A percentile compares a stretch with the other conserved stretches of the same genome.
Conservation (phyloP, 2,888 invertebrate species). For the Cheilosia urbana region DNA sequence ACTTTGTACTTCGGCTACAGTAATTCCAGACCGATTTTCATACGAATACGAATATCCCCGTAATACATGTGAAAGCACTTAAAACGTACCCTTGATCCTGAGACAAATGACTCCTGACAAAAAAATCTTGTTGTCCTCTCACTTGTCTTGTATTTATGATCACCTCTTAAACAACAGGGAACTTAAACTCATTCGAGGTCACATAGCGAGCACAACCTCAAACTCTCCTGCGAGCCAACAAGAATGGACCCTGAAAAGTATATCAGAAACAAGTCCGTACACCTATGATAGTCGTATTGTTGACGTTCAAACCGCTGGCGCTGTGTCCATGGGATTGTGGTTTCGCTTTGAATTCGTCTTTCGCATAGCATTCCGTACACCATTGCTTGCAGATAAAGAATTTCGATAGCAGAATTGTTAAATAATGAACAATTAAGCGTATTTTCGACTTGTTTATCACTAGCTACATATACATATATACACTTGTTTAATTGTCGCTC, state of each 20-base stretch:
- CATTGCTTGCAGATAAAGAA: conserved; percentile 48
- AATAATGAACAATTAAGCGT: conserved; percentile 8
- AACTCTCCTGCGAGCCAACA: conserved; percentile 57
- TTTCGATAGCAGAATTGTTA: conserved; percentile 45
- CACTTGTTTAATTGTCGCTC: conserved; percentile 6
- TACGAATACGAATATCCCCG: neutral
- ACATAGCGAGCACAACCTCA: conserved; percentile 46
- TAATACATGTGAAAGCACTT: conserved; percentile 40
- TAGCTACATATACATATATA: neutral
- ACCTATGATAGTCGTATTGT: conserved; percentile 57
- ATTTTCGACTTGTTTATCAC: conserved; percentile 1
- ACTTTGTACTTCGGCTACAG: neutral
- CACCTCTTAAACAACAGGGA: conserved; percentile 51
- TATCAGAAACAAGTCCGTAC: conserved; percentile 12
- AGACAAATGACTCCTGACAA: conserved; percentile 65
- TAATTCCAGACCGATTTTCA: neutral
- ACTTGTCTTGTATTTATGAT: conserved; percentile 38
- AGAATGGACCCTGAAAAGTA: conserved; percentile 32
- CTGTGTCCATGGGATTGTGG: conserved; percentile 57
- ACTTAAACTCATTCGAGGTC: conserved; percentile 71
- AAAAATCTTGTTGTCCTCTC: conserved; percentile 70
- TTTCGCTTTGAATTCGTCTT: conserved; percentile 25
- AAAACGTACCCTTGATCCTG: conserved; percentile 59
- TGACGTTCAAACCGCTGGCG: conserved; percentile 34
- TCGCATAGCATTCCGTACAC: conserved; percentile 27